phyloP scores from a whole-genome alignment of 2,797 vertebrate genomes.

The Enteromius paludinosus region DNA sequence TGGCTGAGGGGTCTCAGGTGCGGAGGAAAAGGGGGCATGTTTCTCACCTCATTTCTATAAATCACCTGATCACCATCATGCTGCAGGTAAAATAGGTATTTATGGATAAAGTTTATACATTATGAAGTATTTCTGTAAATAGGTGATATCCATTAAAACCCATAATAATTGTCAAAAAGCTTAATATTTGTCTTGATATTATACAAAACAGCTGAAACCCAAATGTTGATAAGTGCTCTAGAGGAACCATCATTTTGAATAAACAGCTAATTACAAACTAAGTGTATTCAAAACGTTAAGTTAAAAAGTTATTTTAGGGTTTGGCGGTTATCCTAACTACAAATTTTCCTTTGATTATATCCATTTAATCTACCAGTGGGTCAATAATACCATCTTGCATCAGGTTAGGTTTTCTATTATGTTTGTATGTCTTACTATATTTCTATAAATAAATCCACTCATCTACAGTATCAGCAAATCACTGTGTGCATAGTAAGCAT shows the following conservation, averaged over 20 bases:
- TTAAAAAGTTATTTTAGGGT: too few relatives aligned
- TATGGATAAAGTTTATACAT: background rate
- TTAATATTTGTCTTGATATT: background rate
- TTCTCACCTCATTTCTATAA: slow-evolving; percentile 76
- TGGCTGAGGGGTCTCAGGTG: slow-evolving; percentile 42
- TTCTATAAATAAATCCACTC: too few relatives aligned
- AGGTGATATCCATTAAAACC: background rate
- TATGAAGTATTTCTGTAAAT: background rate
- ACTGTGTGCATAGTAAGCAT: too few relatives aligned
- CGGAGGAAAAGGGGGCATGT: slow-evolving; percentile 66
- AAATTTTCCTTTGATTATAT: too few relatives aligned
- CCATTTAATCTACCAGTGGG: too few relatives aligned
- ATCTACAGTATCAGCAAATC: too few relatives aligned
- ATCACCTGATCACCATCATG: slow-evolving; percentile 70
- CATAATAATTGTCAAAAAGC: background rate
- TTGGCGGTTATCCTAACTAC: too few relatives aligned
- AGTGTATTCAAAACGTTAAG: background rate
- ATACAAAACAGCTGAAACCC: background rate
- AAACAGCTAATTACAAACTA: background rate
- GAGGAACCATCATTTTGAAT: too few relatives aligned
- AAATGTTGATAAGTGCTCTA: too few relatives aligned
- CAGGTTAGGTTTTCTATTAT: too few relatives aligned
- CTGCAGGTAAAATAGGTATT: slow-evolving; percentile 42
- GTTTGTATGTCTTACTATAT: too few relatives aligned
- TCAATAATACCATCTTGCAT: too few relatives aligned